These are phyloP conservation scores for Rhagoletis zephyria DNA, from an alignment of 1,140 invertebrate species.

Conservation along the genomic window DNA sequence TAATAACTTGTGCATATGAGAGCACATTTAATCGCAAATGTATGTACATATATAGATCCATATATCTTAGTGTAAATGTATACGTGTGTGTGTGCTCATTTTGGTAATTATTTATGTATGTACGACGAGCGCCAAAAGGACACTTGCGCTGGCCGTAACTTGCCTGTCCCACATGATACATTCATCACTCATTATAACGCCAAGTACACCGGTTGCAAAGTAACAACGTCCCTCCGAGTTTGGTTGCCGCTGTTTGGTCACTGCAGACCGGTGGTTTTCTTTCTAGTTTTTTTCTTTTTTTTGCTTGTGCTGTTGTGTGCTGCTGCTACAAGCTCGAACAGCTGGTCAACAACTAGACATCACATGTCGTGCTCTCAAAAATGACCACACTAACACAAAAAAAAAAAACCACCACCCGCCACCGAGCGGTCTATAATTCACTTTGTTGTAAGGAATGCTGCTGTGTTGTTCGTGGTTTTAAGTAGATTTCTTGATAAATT, in stretches of 20 bases:
- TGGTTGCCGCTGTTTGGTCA: not conserved
- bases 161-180: not conserved
- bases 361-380: too few species aligned
- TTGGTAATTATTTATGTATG: slow-evolving; percentile 46
- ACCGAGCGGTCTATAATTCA: too few species aligned
- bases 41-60: not conserved
- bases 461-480: too few species aligned
- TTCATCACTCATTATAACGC: slow-evolving; percentile 43
- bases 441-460: too few species aligned
- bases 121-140: not conserved
- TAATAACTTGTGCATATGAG: too few species aligned
- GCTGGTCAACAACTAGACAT: not conserved
- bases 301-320: not conserved
- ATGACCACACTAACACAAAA: too few species aligned
- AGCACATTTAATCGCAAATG: too few species aligned
- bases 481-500: too few species aligned
- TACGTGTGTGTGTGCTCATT: not conserved
- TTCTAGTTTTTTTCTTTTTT: not conserved
- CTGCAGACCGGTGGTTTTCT: not conserved
- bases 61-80: not conserved
- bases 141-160: not conserved
- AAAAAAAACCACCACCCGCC: too few species aligned
- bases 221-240: slow-evolving; percentile 1
- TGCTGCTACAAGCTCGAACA: not conserved
- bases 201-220: slow-evolving; percentile 41